These are phyloP conservation scores for Epirrita christyi DNA, from an alignment of 2,888 invertebrate genomes.

Conservation along the genomic window DNA sequence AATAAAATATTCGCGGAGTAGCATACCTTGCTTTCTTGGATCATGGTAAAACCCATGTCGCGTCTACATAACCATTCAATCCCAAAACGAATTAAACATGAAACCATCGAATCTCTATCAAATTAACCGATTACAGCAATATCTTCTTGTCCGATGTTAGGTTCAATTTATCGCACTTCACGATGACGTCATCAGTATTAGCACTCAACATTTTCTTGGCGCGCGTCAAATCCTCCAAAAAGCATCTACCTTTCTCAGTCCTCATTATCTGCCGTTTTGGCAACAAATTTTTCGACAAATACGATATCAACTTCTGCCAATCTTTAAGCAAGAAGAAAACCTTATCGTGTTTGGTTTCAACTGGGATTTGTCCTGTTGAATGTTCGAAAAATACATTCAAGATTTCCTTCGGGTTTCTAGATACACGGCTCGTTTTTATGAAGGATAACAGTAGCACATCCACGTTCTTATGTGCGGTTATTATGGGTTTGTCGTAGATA, in stretches of 20 bases:
- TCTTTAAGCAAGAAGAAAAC: slow-evolving; percentile 67
- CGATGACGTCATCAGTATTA: slow-evolving; percentile 58
- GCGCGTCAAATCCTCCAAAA: slow-evolving; percentile 68
- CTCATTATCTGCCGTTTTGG: slow-evolving; percentile 69
- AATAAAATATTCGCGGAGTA: no score
- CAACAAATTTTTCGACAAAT: slow-evolving; percentile 69
- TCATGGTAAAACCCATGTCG: not conserved
- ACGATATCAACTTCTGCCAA: slow-evolving; percentile 73
- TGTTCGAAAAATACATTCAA: slow-evolving; percentile 72
- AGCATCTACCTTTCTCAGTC: slow-evolving; percentile 69
- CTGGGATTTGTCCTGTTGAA: slow-evolving; percentile 63
- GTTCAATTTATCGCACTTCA: slow-evolving; percentile 50
- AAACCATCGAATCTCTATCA: not conserved
- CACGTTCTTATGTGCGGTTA: slow-evolving; percentile 62
- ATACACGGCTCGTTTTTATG: slow-evolving; percentile 51
- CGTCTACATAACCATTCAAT: slow-evolving; percentile 6
- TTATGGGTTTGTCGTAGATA: slow-evolving; percentile 74
- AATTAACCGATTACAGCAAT: slow-evolving; percentile 53
- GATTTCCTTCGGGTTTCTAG: slow-evolving; percentile 57
- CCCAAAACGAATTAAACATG: not conserved
- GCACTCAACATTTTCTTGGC: slow-evolving; percentile 68
- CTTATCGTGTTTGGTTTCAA: slow-evolving; percentile 63
- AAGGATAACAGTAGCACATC: slow-evolving; percentile 62
- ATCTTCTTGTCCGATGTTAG: slow-evolving; percentile 53
- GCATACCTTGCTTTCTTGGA: no score